Conservation (phyloP, 2,113 vertebrate genomes). For the Rallus limicola region DNA sequence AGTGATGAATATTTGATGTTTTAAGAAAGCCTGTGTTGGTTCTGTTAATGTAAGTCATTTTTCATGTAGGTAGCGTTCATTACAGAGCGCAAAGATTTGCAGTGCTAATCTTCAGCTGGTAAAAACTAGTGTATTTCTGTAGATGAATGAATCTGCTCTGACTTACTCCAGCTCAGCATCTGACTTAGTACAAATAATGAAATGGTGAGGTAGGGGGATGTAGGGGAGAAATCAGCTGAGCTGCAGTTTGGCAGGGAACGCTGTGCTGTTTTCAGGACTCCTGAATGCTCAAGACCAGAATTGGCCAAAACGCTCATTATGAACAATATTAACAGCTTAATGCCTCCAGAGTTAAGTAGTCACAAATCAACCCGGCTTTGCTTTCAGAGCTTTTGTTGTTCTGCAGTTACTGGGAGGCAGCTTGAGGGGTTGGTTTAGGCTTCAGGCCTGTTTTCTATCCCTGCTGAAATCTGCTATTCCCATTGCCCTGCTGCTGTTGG, state of each 20-base stretch:
- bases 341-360: neutral
- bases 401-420: neutral
- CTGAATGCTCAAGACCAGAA: neutral
- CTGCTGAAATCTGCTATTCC: neutral
- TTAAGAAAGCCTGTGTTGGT: neutral
- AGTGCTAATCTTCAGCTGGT: constrained; percentile 33
- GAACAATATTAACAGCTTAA: constrained; percentile 32
- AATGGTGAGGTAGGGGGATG: constrained; percentile 28
- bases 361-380: neutral
- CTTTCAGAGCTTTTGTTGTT: neutral
- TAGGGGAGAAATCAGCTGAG: constrained; percentile 34
- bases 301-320: constrained; percentile 7
- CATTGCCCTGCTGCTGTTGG: neutral
- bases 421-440: neutral
- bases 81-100: neutral
- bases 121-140: constrained; percentile 32
- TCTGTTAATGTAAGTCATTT: constrained; percentile 32
- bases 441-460: constrained; percentile 11
- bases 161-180: constrained; percentile 18
- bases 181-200: constrained; percentile 14
- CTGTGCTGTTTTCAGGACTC: neutral
- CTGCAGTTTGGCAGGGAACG: constrained; percentile 40
- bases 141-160: neutral
- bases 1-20: constrained; percentile 17
- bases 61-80: constrained; percentile 34